Conservation (phyloP, 2,797 vertebrate genomes). For the Etheostoma nigrum region DNA sequence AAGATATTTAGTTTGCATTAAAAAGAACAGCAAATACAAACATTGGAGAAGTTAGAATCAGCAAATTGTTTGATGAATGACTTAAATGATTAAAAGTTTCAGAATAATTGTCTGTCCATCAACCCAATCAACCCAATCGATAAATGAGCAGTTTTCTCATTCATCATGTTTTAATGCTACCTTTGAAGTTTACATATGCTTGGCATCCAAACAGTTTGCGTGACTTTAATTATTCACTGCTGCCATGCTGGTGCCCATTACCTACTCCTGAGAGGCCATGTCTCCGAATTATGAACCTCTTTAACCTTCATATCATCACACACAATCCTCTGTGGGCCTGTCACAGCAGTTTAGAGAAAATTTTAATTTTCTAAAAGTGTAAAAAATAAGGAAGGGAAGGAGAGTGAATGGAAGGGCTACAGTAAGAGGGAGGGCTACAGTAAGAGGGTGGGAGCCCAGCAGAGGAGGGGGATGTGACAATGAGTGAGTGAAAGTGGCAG, state of each 20-base stretch:
- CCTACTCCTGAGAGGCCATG: constrained; percentile 41
- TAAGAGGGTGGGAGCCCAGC: constrained; percentile 15
- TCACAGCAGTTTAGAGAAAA: constrained; percentile 22
- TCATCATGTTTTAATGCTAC: no score
- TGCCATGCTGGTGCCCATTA: background rate
- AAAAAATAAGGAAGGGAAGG: constrained; percentile 18
- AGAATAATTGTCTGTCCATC: no score
- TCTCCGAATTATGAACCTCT: constrained; percentile 56
- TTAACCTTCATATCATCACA: constrained; percentile 54
- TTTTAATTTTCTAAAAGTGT: background rate
- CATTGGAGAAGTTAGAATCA: background rate
- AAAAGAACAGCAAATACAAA: background rate
- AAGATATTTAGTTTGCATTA: background rate
- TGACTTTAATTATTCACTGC: constrained; percentile 6
- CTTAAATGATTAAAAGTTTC: no score
- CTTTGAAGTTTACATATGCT: background rate
- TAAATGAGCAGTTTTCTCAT: no score
- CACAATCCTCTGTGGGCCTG: constrained; percentile 46
- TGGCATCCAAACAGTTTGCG: background rate
- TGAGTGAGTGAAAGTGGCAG: constrained; percentile 73
- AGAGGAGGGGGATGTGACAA: constrained; percentile 51
- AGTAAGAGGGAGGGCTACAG: constrained; percentile 29
- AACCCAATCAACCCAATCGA: no score
- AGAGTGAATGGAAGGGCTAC: constrained; percentile 10
- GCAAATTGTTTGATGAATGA: no score